Conservation (phyloP, 2,113 vertebrate genomes). For the Vidua macroura region DNA sequence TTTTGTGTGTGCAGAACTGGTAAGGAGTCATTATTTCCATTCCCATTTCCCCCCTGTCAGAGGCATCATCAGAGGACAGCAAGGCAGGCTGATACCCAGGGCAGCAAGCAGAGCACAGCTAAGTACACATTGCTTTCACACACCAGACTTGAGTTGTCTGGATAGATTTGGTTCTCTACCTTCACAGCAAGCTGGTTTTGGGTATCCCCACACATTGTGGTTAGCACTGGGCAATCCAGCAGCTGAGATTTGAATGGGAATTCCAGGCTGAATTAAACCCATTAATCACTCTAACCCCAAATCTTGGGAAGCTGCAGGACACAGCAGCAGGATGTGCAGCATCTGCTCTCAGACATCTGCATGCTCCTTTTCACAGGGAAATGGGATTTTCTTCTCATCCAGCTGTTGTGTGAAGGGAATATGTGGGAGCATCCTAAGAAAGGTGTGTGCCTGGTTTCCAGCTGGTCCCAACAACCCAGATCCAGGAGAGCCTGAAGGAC, state of each 20-base stretch:
- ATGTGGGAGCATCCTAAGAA: not conserved
- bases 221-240: not conserved
- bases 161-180: not conserved
- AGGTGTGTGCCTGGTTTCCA: not conserved
- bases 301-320: not conserved
- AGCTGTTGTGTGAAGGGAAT: not conserved
- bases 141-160: not conserved
- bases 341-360: not conserved
- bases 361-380: not conserved
- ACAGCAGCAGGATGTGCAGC: not conserved
- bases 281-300: not conserved
- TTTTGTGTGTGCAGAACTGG: not conserved
- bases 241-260: not conserved
- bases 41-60: rapidly evolving
- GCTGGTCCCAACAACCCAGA: not conserved
- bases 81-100: not conserved
- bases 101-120: not conserved
- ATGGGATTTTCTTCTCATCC: not conserved
- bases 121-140: not conserved
- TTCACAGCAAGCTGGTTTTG: not conserved
- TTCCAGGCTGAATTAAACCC: not conserved
- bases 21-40: not conserved
- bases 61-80: not conserved
- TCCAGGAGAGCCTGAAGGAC: not conserved
- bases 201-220: not conserved